phyloP scores from a whole-genome alignment of 2,113 vertebrate species.

The Daboia siamensis region DNA sequence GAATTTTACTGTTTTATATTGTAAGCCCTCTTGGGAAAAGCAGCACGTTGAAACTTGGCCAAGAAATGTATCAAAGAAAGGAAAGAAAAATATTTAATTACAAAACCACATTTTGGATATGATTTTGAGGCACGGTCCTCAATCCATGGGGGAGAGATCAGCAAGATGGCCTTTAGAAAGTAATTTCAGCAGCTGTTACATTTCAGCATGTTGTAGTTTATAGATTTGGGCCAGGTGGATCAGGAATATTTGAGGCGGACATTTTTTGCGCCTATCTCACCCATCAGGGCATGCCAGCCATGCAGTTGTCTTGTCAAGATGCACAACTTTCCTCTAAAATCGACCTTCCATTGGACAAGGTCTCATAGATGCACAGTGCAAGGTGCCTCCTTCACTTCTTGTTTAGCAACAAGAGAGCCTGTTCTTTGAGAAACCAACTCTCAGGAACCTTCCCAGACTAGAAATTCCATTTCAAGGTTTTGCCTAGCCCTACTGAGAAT shows the following conservation, averaged over 20 bases:
- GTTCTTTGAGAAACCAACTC: not conserved
- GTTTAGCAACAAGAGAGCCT: not conserved
- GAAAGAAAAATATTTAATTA: not conserved
- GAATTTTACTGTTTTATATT: not conserved
- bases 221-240: not conserved
- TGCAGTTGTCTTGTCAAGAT: not conserved
- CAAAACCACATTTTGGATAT: not conserved
- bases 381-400: not conserved
- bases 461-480: not conserved
- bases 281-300: not conserved
- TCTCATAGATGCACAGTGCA: not conserved
- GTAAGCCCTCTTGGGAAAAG: not conserved
- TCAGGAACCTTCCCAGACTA: not conserved
- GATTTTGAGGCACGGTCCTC: not conserved
- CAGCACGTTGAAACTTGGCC: not conserved
- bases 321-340: not conserved
- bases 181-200: not conserved
- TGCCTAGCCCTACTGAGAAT: not conserved
- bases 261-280: not conserved
- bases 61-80: not conserved
- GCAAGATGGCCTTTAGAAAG: not conserved
- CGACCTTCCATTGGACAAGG: not conserved
- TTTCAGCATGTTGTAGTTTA: not conserved
- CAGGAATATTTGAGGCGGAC: not conserved
- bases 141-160: not conserved